phyloP scores from a whole-genome alignment of 2,113 vertebrate genomes.

The Chiloscyllium plagiosum region DNA sequence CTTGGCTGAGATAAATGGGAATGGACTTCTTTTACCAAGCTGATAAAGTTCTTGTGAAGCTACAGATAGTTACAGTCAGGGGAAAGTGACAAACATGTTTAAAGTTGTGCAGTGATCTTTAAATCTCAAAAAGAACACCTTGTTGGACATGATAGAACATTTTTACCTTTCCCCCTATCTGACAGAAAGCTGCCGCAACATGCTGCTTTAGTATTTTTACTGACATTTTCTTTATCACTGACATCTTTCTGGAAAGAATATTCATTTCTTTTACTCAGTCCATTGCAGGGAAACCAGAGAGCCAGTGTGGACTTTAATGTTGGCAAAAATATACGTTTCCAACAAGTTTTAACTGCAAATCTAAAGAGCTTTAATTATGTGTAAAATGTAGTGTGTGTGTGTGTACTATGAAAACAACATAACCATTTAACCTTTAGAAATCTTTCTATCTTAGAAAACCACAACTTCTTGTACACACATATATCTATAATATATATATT shows the following conservation, averaged over 20 bases:
- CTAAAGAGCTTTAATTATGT: not conserved
- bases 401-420: not conserved
- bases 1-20: constrained; percentile 98
- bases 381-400: not conserved
- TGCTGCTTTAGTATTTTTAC: constrained; percentile 89
- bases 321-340: not conserved
- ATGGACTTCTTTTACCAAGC: constrained; percentile 75
- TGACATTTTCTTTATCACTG: constrained; percentile 99
- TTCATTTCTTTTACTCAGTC: constrained; percentile 58
- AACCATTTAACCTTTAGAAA: no score
- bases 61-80: constrained; percentile 92
- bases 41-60: constrained; percentile 99
- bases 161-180: constrained; percentile 93
- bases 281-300: not conserved
- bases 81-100: constrained; percentile 97
- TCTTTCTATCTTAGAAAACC: not conserved
- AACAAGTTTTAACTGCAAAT: not conserved
- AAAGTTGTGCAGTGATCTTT: constrained; percentile 99
- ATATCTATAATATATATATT: not conserved
- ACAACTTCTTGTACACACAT: not conserved
- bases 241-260: constrained; percentile 81
- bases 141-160: constrained; percentile 99
- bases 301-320: not conserved
- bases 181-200: constrained; percentile 88
- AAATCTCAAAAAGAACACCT: constrained; percentile 99